Evolutionary conservation across 2,797 vertebrate genomes (phyloP), one percentile per base, ranked within the genome.

Genomic region (Lagodon rhomboides): DNA sequence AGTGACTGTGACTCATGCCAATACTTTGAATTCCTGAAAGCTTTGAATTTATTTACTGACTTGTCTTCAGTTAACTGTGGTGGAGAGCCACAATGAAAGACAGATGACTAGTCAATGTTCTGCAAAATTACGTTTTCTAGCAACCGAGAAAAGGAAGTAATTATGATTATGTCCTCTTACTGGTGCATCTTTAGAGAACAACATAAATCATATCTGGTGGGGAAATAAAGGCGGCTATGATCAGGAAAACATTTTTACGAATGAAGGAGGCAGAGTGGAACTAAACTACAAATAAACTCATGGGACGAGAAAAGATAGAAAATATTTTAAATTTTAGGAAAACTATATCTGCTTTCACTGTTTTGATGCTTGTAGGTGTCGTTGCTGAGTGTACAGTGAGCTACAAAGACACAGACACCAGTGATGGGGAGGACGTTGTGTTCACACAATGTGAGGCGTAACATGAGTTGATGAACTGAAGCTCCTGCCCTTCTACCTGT

Each of bases 401-500:
- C 18, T 60, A 85, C 75, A 81, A 23, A 73, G 34, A 82, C 70
- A 78, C 63, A 74, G 54, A 82, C 70, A 79, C 2, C 20, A 12
- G 73, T 63, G 77, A 75, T 56, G 72, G 58, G 65, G 65, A 53
- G 3, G 75, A 68, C 25, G n/a, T 38, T 59, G 61, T 54, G 46
- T 58, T 73, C 80, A 16, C 53, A 68, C 59, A 47, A 25, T 62
- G 46, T 77, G 67, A 70, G 5, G 27, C 5, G 25, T 55, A 53
- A 71, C 41, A 38, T 11, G 38, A 8, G 53, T 7, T 63, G 22
- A 77, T 75, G 75, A 79, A 71, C 64, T 79, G 75, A 51, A 75
- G 77, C 61, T 64, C 63, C 59, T 82, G 46, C 41, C 86, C 79
- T 79, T 93, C 95, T 96, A 97, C 95, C 96, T 97, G 95, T 76